A percentile compares a stretch with the other conserved stretches of the same genome.
These are phyloP conservation scores for Hermetia illucens DNA, from an alignment of 1,140 invertebrate species.

Conservation along the genomic window DNA sequence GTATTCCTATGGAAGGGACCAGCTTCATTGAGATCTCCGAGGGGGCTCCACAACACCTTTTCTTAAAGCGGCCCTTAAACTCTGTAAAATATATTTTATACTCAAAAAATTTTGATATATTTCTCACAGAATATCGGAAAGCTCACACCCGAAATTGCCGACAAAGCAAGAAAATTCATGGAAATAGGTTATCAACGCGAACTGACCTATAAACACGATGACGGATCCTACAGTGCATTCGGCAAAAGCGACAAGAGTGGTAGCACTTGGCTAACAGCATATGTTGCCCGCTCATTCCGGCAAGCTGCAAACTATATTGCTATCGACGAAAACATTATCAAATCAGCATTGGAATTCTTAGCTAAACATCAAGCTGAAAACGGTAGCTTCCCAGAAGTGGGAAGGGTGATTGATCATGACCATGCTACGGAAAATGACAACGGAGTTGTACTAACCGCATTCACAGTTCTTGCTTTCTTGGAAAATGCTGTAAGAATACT, in stretches of 20 bases:
- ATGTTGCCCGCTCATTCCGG: slow-evolving; percentile 74
- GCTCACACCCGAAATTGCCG: slow-evolving; percentile 40
- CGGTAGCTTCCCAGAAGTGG: slow-evolving; percentile 73
- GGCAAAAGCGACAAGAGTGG: slow-evolving; percentile 61
- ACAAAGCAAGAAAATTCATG: slow-evolving; percentile 59
- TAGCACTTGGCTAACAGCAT: slow-evolving; percentile 88
- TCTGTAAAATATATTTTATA: too few species aligned
- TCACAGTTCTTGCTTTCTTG: slow-evolving; percentile 60
- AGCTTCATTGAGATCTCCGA: too few species aligned
- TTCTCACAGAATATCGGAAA: slow-evolving; percentile 13
- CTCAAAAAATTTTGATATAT: neutral
- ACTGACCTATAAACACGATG: slow-evolving; percentile 71
- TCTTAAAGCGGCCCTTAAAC: too few species aligned
- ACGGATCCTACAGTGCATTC: slow-evolving; percentile 94
- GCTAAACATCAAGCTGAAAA: slow-evolving; percentile 56
- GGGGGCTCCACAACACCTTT: too few species aligned
- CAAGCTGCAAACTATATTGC: slow-evolving; percentile 67
- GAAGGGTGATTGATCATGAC: slow-evolving; percentile 54
- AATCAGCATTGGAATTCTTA: slow-evolving; percentile 65
- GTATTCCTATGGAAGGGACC: too few species aligned
- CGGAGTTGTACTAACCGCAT: slow-evolving; percentile 64
- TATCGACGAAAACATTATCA: slow-evolving; percentile 59
- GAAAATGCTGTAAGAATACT: slow-evolving; percentile 47
- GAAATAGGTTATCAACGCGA: slow-evolving; percentile 86
- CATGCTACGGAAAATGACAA: slow-evolving; percentile 53